Evolutionary conservation across 2,113 vertebrate species (phyloP).

Genomic region (Perognathus longimembris): DNA sequence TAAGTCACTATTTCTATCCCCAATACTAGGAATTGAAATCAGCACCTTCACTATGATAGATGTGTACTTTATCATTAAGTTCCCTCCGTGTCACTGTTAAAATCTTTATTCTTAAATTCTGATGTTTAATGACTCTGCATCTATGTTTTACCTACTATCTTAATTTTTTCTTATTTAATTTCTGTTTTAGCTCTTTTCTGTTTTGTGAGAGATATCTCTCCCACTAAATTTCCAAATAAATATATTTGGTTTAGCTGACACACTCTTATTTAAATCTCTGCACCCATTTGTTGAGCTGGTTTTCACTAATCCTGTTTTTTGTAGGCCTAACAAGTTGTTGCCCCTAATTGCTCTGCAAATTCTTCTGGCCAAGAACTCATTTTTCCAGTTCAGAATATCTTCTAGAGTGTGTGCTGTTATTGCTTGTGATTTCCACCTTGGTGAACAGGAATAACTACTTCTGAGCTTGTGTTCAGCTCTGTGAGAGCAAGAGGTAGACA

Average conservation of each 20-base stretch:
- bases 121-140: not conserved
- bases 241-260: not conserved
- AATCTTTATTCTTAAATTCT: not conserved
- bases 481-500: not conserved
- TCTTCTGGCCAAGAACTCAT: not conserved
- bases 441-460: constrained; percentile 25
- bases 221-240: constrained; percentile 44
- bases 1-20: not conserved
- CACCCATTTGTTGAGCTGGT: not conserved
- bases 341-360: not conserved
- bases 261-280: not conserved
- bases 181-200: not conserved
- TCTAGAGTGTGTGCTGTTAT: not conserved
- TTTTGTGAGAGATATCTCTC: not conserved
- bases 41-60: not conserved
- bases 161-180: not conserved
- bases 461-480: not conserved
- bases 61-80: not conserved
- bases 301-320: not conserved
- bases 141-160: not conserved
- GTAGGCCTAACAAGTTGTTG: not conserved
- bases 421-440: constrained; percentile 18
- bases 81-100: not conserved
- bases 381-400: constrained; percentile 22
- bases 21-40: not conserved